Percentiles rank a stretch among this genome's conserved stretches.
phyloP scores from a whole-genome alignment of 1,140 invertebrate species.

The Venturia canescens region DNA sequence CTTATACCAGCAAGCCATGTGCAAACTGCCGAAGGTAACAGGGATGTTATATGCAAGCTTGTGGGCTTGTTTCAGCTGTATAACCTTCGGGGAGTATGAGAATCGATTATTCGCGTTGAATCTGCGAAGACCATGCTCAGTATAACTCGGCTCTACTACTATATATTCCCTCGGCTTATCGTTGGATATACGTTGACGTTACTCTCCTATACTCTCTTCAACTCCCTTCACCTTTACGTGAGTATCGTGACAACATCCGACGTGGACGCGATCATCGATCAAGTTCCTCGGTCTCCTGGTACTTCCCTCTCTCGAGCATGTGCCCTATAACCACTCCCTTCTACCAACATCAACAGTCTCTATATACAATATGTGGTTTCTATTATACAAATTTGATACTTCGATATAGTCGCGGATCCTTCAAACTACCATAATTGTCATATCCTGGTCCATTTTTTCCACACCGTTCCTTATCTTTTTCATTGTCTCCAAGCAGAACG shows the following conservation, averaged over 20 bases:
- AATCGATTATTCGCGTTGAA: conserved; percentile 53
- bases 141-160: conserved; percentile 1
- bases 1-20: conserved; percentile 30
- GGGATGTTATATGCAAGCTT: conserved; percentile 36
- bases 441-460: background rate
- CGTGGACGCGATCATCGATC: conserved; percentile 45
- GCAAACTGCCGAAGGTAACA: conserved; percentile 31
- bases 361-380: background rate
- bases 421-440: background rate
- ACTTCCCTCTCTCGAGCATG: background rate
- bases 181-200: conserved; percentile 36
- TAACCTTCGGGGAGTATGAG: conserved; percentile 18
- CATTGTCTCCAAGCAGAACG: too few species aligned
- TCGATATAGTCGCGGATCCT: background rate
- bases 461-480: too few species aligned
- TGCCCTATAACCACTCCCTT: background rate
- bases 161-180: conserved; percentile 39
- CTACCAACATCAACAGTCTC: conserved; percentile 14
- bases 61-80: conserved; percentile 1
- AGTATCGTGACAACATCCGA: conserved; percentile 43
- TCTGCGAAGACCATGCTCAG: conserved; percentile 40
- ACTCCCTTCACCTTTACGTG: conserved; percentile 38
- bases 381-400: background rate
- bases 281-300: conserved; percentile 35
- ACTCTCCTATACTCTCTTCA: conserved; percentile 9